Evolutionary conservation across 1,140 invertebrate species (phyloP), one percentile per base, ranked within the genome.

Genomic region (Pantala flavescens): DNA sequence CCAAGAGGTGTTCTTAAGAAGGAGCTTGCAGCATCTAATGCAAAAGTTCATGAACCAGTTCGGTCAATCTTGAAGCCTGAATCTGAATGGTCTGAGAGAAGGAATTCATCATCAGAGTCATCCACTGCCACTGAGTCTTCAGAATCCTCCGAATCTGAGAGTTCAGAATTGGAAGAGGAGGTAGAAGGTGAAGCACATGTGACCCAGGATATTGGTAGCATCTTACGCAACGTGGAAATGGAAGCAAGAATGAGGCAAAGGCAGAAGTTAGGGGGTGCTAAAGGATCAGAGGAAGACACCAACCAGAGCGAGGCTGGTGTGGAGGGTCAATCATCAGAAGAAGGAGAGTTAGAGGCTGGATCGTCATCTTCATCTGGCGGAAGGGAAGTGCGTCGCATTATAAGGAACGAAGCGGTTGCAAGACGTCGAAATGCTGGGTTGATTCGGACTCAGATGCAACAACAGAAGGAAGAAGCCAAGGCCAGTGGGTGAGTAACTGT

Each of bases 371-470:
- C 78, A 23, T 79, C 79, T 70, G 87, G 87, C 42, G 87, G 87
- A 16, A 79, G 85, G 3, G 88, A 89, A 77, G 86, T 89, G 72
- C 83, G 84, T 11, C 84, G 84, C 70, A 88, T 89, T 76, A 88
- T 86, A 78, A 82, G 82, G 73, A 86, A 85, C 76, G 85, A 86
- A 75, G 83, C 83, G 7, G 79, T 83, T 19, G 80, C 81, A 19
- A 79, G 82, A 73, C 79, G 84, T 70, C 80, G 84, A 73, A 81
- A 81, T 75, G 79, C 81, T 2, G 28, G 28, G 23, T 14, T 71
- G 16, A 16, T 63, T 12, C 14, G 49, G 5, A 63, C 1, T 21
- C 49, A 63, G 49, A 16, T 19, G 49, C 14, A 63, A 12, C 49
- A 63, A 3, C 14, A 63, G 49, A 21, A 63, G 14, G 16, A 19